Base-by-base conservation (phyloP, 2,113 vertebrate genomes). In the Pedionomus torquatus region DNA sequence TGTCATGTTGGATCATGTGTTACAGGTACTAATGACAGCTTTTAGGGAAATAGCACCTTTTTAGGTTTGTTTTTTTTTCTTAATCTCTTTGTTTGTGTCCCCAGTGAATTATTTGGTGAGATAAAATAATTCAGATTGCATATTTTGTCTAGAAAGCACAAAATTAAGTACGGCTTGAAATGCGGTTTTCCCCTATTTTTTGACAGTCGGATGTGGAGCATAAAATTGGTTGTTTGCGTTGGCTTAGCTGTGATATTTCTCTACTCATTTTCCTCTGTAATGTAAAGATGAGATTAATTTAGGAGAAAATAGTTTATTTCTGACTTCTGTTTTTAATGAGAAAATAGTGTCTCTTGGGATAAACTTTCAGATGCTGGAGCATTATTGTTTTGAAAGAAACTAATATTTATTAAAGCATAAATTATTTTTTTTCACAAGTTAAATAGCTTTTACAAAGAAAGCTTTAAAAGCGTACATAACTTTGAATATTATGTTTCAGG, bases 201-300 rank as follows among this genome's bases (percentile, higher is more conserved):
- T 89, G 24, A 23, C 37, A 81, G 1, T 95, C 79, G 70, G 76
- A 89, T 55, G 28, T 26, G 57, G 39, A 93, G 33, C 49, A n/a
- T 57, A 80, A 77, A 61, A 54, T 88, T 83, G 37, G 28, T 83
- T 93, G 74, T 76, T 95, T 94, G 31, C 80, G 48, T 94, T 96
- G 78, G 82, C 85, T 96, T 90, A 89, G 51, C 51, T 92, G 71
- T 89, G 76, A 51, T 93, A 88, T 80, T 93, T 95, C 43, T 94
- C 20, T 70, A 91, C 57, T 88, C 18, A 41, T 87, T 90, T 93
- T 87, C 41, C 37, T 91, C 23, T 87, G 28, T 64, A 64, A 23
- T 23, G 5, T 94, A 83, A 97, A 92, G 66, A 60, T 69, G 23
- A 71, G 61, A 64, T 75, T 92, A 80, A 68, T 89, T 63, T 75